Evolutionary conservation across 2,113 vertebrate genomes (phyloP).

Genomic region (Erythrolamprus reginae): DNA sequence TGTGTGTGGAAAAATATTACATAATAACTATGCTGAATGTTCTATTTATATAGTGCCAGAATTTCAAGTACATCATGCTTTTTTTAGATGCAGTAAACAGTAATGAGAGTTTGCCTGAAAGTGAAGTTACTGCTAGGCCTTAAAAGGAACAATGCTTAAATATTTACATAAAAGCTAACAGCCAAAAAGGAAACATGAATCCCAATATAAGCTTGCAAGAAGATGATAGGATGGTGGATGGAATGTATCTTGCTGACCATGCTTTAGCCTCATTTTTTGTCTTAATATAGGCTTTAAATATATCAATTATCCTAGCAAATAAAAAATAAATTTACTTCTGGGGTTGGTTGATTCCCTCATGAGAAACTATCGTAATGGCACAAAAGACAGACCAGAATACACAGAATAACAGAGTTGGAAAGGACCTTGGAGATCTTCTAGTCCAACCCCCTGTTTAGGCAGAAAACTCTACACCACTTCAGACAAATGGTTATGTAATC

Average conservation of each 20-base stretch:
- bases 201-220: conserved; percentile 18
- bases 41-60: conserved; percentile 65
- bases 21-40: conserved; percentile 61
- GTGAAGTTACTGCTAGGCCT: conserved; percentile 53
- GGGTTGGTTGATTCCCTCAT: not conserved
- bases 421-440: no score
- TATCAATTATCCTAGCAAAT: not conserved
- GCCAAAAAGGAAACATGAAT: conserved; percentile 31
- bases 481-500: no score
- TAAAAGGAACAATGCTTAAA: conserved; percentile 59
- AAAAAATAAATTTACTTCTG: not conserved
- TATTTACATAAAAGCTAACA: conserved; percentile 50
- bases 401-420: no score
- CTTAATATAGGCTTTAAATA: not conserved
- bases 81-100: conserved; percentile 65
- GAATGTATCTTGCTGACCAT: not conserved
- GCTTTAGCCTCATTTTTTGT: not conserved
- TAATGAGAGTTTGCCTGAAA: conserved; percentile 48
- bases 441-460: no score
- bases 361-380: not conserved
- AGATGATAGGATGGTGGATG: conserved; percentile 1
- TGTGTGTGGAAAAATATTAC: conserved; percentile 68
- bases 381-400: not conserved
- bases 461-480: no score
- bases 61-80: conserved; percentile 62